A percentile compares a stretch with the other conserved stretches of the same genome.
These are phyloP conservation scores for Bombylius major DNA, from an alignment of 2,888 invertebrate species.

Conservation along the genomic window DNA sequence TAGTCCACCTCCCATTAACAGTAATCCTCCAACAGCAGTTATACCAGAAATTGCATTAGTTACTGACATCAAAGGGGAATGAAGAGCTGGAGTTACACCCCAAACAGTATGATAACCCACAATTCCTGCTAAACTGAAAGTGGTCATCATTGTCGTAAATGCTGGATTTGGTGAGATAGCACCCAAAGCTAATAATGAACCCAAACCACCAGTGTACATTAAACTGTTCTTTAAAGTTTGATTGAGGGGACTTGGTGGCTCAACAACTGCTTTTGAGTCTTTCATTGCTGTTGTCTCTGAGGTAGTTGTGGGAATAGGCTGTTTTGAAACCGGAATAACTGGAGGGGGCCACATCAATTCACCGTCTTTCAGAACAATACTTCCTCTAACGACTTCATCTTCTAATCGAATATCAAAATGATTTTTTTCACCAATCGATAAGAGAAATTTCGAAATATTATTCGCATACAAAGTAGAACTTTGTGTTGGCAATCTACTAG, in stretches of 20 bases:
- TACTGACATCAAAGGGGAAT: constrained; percentile 85
- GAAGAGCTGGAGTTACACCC: constrained; percentile 83
- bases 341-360: constrained; percentile 71
- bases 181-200: constrained; percentile 54
- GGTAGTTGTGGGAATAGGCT: constrained; percentile 26
- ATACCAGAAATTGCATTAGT: constrained; percentile 87
- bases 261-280: constrained; percentile 33
- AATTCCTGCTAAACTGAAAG: constrained; percentile 67
- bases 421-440: constrained; percentile 47
- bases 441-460: constrained; percentile 74
- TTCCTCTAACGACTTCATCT: constrained; percentile 78
- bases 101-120: constrained; percentile 46
- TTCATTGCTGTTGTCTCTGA: constrained; percentile 33
- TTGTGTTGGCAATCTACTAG: constrained; percentile 73
- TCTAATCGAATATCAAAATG: constrained; percentile 67
- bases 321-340: constrained; percentile 44
- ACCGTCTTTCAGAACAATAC: constrained; percentile 64
- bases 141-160: constrained; percentile 79
- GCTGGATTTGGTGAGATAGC: constrained; percentile 68
- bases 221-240: constrained; percentile 55
- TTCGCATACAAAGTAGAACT: constrained; percentile 81
- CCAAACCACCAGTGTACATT: constrained; percentile 57
- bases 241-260: constrained; percentile 52
- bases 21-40: constrained; percentile 79
- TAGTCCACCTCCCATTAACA: constrained; percentile 74